Evolutionary conservation across 2,888 invertebrate genomes (phyloP), one percentile per base, ranked within the genome.

Genomic region (Ceraclea dissimilis): DNA sequence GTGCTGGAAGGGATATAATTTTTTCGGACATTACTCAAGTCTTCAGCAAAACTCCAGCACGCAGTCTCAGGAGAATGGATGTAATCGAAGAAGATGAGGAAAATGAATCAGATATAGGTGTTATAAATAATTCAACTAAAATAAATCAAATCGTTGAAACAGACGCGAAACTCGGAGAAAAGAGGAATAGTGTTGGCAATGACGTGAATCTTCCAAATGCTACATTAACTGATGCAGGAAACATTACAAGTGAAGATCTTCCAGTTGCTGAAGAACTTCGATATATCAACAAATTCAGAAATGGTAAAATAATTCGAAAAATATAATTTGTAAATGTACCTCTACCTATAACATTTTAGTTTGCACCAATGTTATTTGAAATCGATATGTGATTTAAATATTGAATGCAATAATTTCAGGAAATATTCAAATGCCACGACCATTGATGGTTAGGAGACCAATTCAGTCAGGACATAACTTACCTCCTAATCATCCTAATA

Each of bases 231-330:
- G 26, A 26, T 6, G 10, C n/a, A 11, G 20, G 34, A 2, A 47
- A 47, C 21, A 22, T 49, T 16, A 18, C 39, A n/a, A 13, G 51
- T 0, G 74, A 75, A 64, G 75, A 76, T 52, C 59, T 75, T 4
- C 78, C 78, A 0, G 70, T 76, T 0, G 75, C 78, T 13, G 77
- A 78, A 63, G 76, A 75, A 57, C 64, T 78, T 13, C 67, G 76
- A 70, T 76, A 71, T 54, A 67, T 69, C 47, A 76, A 75, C 57
- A 39, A 39, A 39, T 39, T 39, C 5, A 39, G 16, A 39, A 39
- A 39, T 39, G 39, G 39, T 39, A 39, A 39, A 13, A 39, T n/a
- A 39, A 2, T 8, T 4, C 13, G 13, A 26, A 26, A 26, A 5
- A 43, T 8, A 43, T 16, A 43, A 43, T 43, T 13, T 43, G 2